Evolutionary conservation across 2,888 invertebrate species (phyloP).

Genomic region (Dicyrtoma fusca): DNA sequence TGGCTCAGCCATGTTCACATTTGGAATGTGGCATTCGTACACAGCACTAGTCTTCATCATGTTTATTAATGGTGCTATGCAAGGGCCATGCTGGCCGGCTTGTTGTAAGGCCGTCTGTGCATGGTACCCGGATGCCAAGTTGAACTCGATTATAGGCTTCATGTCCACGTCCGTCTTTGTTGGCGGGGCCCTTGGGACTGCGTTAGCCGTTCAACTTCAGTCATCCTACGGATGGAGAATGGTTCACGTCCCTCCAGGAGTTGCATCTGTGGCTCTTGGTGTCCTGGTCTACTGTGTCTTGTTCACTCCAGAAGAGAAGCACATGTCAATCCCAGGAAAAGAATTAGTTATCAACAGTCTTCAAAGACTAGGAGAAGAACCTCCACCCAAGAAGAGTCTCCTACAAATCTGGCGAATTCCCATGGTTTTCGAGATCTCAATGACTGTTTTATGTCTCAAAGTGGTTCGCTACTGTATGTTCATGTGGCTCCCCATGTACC

Average conservation of each 20-base stretch:
- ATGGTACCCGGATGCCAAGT: conserved; percentile 60
- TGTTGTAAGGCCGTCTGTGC: conserved; percentile 60
- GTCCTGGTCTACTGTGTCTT: conserved; percentile 50
- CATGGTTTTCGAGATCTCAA: conserved; percentile 60
- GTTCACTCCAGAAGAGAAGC: conserved; percentile 48
- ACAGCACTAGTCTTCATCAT: conserved; percentile 59
- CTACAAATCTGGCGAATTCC: conserved; percentile 59
- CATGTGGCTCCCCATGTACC: conserved; percentile 63
- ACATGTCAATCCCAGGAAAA: conserved; percentile 51
- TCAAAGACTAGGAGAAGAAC: conserved; percentile 40
- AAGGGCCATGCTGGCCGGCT: conserved; percentile 63
- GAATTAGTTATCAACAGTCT: conserved; percentile 36
- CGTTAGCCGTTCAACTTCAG: conserved; percentile 60
- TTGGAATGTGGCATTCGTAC: conserved; percentile 60
- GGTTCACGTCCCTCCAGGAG: conserved; percentile 59
- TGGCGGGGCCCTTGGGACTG: conserved; percentile 61
- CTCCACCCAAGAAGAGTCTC: conserved; percentile 31
- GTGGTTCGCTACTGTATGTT: conserved; percentile 60
- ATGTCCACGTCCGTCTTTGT: conserved; percentile 62
- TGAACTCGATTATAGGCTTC: conserved; percentile 61
- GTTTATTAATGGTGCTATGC: conserved; percentile 61
- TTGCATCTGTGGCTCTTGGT: conserved; percentile 59
- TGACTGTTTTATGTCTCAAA: conserved; percentile 62
- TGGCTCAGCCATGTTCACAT: conserved; percentile 60
- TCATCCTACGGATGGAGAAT: conserved; percentile 60